These are phyloP conservation scores for Anableps anableps DNA, from an alignment of 2,797 vertebrate genomes.

Conservation along the genomic window DNA sequence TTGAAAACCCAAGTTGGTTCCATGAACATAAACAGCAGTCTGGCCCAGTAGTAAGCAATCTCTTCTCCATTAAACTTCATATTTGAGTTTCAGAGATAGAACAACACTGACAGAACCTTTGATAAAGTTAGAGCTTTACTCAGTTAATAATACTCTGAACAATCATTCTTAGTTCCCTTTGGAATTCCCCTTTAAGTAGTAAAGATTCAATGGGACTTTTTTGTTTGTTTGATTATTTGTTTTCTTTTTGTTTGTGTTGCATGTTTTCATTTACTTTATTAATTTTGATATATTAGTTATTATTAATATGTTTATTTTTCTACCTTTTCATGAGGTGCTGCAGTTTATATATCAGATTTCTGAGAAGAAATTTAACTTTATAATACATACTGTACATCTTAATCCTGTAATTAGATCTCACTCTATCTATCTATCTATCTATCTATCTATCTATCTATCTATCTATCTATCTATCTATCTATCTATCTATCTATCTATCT, in stretches of 20 bases:
- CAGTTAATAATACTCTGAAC: background rate
- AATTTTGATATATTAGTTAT: background rate
- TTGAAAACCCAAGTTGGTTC: no score
- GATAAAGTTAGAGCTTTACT: background rate
- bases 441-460: no score
- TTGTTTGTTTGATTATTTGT: no score
- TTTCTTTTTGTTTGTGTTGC: background rate
- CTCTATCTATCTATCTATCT: background rate
- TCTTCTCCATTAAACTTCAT: background rate
- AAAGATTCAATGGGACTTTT: background rate
- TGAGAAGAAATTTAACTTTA: background rate
- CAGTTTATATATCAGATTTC: background rate
- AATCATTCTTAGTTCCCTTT: background rate
- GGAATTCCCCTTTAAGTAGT: background rate
- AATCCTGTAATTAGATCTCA: background rate
- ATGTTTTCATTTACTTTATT: background rate
- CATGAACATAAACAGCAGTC: background rate
- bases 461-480: no score
- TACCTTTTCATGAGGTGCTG: background rate
- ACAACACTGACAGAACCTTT: background rate
- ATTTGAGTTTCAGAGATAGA: background rate
- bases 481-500: no score
- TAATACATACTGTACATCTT: background rate
- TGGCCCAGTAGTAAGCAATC: background rate
- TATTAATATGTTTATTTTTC: background rate